These are phyloP conservation scores for Pygocentrus nattereri DNA, from an alignment of 2,797 vertebrate genomes.

Conservation along the genomic window DNA sequence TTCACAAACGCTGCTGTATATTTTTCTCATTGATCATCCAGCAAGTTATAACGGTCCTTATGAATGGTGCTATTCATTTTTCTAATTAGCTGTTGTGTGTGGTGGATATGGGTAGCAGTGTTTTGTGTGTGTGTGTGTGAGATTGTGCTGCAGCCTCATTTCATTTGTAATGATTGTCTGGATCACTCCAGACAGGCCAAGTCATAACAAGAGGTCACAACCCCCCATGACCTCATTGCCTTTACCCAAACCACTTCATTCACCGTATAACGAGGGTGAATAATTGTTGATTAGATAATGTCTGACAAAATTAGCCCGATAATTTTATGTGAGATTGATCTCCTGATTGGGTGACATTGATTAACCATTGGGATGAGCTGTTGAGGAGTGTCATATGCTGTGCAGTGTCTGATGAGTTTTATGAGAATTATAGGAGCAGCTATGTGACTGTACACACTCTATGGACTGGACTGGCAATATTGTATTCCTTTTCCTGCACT, in stretches of 20 bases:
- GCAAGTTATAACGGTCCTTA: constrained; percentile 30
- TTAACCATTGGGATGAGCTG: constrained; percentile 25
- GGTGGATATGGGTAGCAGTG: neutral
- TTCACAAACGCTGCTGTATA: constrained; percentile 16
- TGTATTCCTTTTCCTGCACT: too few relatives aligned
- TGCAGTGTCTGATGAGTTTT: constrained; percentile 12
- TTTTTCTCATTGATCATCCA: constrained; percentile 45
- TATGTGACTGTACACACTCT: constrained; percentile 57
- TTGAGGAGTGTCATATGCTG: constrained; percentile 9
- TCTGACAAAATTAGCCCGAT: constrained; percentile 55
- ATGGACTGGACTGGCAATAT: neutral
- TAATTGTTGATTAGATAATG: constrained; percentile 58
- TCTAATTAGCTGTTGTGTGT: constrained; percentile 49
- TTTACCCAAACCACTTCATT: constrained; percentile 35
- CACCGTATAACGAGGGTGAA: constrained; percentile 48
- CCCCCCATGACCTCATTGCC: constrained; percentile 39
- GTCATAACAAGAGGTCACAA: constrained; percentile 54
- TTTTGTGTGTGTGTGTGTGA: neutral
- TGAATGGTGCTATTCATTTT: constrained; percentile 49
- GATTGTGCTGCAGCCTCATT: constrained; percentile 37
- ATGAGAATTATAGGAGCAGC: constrained; percentile 6
- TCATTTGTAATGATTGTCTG: constrained; percentile 59
- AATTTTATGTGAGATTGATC: constrained; percentile 57
- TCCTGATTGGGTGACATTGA: constrained; percentile 52
- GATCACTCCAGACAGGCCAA: constrained; percentile 36